Evolutionary conservation across 2,113 vertebrate species (phyloP), one percentile per base, ranked within the genome.

Genomic region (Saccopteryx bilineata): DNA sequence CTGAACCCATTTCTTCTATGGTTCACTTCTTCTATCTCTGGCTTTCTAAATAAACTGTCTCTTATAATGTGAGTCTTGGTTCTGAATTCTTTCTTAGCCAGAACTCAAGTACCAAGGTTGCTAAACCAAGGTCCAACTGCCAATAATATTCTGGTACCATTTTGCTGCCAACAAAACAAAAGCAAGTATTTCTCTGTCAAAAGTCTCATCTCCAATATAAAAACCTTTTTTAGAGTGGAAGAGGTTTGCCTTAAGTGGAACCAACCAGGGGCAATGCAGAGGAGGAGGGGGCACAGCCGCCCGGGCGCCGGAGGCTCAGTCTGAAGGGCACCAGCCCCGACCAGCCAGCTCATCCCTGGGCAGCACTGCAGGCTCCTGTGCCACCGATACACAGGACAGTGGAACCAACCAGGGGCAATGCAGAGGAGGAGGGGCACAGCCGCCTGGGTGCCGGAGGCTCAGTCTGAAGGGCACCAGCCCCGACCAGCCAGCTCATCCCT

Each of bases 141-240:
- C 39, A 39, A 39, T 39, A 39, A 39, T 39, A 39, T 39, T 39
- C 39, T 39, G 39, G 39, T 39, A 3, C 39, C 39, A 39, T 39
- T 39, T 39, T 39, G 39, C 39, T 39, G 39, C 39, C 39, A 39
- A 39, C 39, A 39, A 39, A 39, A 39, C 39, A 54, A 95, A 97
- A 95, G 33, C 63, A 96, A 91, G n/a, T 33, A 61, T 33, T 96
- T 69, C 72, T 93, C 46, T 31, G 12, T 89, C 79, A 56, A 28
- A 78, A 94, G 39, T 48, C 65, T 97, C 54, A 91, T 69, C 26
- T 83, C 24, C 28, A 91, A 72, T 50, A 80, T 28, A 46, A 94
- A 74, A 92, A 87, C 58, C 23, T 87, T 50, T 65, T 69, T 76
- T 14, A 52, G 46, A 88, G 15, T 87, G n/a, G 80, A 84, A 95